Evolutionary conservation across 1,140 invertebrate genomes (phyloP).

Genomic region (Nautilus pompilius): DNA sequence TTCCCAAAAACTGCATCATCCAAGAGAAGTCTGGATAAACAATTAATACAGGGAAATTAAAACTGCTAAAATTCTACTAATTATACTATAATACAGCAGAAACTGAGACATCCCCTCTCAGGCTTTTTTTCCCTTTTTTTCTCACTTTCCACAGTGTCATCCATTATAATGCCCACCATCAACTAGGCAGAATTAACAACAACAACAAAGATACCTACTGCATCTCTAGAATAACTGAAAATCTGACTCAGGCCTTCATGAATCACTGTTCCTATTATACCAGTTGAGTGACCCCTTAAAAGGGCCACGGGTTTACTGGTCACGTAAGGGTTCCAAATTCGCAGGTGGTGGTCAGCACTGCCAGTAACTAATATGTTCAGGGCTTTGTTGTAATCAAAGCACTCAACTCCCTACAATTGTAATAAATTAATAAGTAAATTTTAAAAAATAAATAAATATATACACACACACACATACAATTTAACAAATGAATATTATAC

Average conservation of each 20-base stretch:
- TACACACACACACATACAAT: background rate
- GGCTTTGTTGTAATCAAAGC: conserved; percentile 51
- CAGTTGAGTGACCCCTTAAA: conserved; percentile 68
- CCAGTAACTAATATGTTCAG: conserved; percentile 60
- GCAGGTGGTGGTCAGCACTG: conserved; percentile 68
- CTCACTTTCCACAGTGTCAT: too few species aligned
- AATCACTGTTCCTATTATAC: conserved; percentile 66
- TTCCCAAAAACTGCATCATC: too few species aligned
- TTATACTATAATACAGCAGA: too few species aligned
- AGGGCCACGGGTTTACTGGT: conserved; percentile 62
- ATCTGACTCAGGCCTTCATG: conserved; percentile 52
- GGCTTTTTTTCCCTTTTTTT: too few species aligned
- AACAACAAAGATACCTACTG: conserved; percentile 35
- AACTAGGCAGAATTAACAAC: too few species aligned
- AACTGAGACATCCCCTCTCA: too few species aligned
- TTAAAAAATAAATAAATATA: background rate
- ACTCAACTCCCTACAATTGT: conserved; percentile 42
- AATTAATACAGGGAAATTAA: too few species aligned
- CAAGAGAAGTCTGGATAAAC: too few species aligned
- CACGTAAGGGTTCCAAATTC: conserved; percentile 75
- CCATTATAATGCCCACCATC: too few species aligned
- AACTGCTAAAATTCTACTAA: too few species aligned
- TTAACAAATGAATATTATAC: background rate
- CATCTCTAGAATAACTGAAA: conserved; percentile 53
- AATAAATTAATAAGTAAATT: background rate